Evolutionary conservation across 1,140 invertebrate species (phyloP).

Genomic region (Episyrphus balteatus): DNA sequence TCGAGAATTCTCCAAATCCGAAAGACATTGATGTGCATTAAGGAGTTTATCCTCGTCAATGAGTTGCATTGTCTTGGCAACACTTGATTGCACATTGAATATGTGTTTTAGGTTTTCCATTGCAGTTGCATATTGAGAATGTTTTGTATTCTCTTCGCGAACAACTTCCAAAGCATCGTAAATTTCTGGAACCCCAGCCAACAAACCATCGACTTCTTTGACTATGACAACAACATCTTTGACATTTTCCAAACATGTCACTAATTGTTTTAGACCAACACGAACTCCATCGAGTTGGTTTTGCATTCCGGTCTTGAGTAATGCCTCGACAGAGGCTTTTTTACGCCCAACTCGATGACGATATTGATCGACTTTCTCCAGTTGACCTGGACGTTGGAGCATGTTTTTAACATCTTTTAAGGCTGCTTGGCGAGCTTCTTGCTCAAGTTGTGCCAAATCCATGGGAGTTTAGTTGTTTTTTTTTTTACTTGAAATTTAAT

Average conservation of each 20-base stretch:
- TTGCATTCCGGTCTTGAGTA: slow-evolving; percentile 97
- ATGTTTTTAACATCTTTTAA: slow-evolving; percentile 86
- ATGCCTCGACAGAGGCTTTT: slow-evolving; percentile 91
- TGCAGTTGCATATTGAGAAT: slow-evolving; percentile 92
- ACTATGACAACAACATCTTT: slow-evolving; percentile 59
- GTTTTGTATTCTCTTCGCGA: slow-evolving; percentile 82
- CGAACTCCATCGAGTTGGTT: slow-evolving; percentile 93
- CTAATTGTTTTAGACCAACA: slow-evolving; percentile 83
- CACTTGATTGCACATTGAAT: slow-evolving; percentile 93
- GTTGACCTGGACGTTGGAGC: slow-evolving; percentile 86
- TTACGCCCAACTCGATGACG: slow-evolving; percentile 56
- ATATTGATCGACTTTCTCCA: slow-evolving; percentile 70
- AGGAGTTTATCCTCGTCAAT: slow-evolving; percentile 92
- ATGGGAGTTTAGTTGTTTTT: slow-evolving; percentile 39
- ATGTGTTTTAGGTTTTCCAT: slow-evolving; percentile 98
- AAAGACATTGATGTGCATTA: slow-evolving; percentile 88
- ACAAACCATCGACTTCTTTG: slow-evolving; percentile 53
- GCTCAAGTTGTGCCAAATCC: slow-evolving; percentile 72
- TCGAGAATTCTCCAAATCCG: slow-evolving; percentile 90
- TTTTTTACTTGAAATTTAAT: no score
- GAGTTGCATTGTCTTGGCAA: slow-evolving; percentile 85
- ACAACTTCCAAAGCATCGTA: slow-evolving; percentile 72
- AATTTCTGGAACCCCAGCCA: slow-evolving; percentile 57
- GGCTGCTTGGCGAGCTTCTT: slow-evolving; percentile 71
- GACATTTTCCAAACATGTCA: slow-evolving; percentile 73